A percentile compares a stretch with the other conserved stretches of the same genome.
Conservation (phyloP, 2,888 invertebrate genomes). For the Sicus ferrugineus region DNA sequence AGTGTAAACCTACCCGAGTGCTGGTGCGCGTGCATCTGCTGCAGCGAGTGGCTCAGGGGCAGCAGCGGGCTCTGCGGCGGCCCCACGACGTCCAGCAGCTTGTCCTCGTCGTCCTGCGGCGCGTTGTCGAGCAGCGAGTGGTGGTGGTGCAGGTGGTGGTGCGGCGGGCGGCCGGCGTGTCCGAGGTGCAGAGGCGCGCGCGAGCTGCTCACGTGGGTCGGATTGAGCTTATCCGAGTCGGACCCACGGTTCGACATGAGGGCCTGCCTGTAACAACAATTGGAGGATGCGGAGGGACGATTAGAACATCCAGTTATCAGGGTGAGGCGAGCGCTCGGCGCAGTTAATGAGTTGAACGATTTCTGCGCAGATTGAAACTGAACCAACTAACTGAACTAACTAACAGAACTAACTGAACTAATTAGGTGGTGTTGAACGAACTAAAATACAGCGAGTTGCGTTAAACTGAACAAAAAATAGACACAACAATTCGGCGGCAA, state of each 20-base stretch:
- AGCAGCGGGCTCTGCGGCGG: conserved; percentile 84
- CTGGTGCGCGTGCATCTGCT: conserved; percentile 65
- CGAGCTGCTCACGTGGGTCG: conserved; percentile 68
- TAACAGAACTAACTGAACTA: not conserved
- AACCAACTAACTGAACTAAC: not conserved
- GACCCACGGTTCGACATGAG: conserved; percentile 65
- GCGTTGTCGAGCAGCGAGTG: conserved; percentile 63
- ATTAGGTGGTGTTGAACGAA: too few species aligned
- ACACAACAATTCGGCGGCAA: not conserved
- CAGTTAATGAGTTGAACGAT: not conserved
- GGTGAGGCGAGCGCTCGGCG: not conserved
- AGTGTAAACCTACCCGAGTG: conserved; percentile 63
- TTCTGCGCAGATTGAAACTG: too few species aligned
- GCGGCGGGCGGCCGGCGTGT: conserved; percentile 62
- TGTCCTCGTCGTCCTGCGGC: conserved; percentile 80
- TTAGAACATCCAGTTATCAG: conserved; percentile 61
- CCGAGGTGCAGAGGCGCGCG: conserved; percentile 62
- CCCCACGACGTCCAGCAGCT: conserved; percentile 86
- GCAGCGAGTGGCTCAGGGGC: conserved; percentile 66
- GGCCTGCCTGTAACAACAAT: conserved; percentile 76
- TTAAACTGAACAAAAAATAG: not conserved
- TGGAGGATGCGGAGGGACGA: conserved; percentile 54
- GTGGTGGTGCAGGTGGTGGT: conserved; percentile 55
- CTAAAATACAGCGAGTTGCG: not conserved
- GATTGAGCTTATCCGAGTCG: conserved; percentile 66